These are phyloP conservation scores for Ectemnius cavifrons DNA, from an alignment of 2,888 invertebrate species.

Conservation along the genomic window DNA sequence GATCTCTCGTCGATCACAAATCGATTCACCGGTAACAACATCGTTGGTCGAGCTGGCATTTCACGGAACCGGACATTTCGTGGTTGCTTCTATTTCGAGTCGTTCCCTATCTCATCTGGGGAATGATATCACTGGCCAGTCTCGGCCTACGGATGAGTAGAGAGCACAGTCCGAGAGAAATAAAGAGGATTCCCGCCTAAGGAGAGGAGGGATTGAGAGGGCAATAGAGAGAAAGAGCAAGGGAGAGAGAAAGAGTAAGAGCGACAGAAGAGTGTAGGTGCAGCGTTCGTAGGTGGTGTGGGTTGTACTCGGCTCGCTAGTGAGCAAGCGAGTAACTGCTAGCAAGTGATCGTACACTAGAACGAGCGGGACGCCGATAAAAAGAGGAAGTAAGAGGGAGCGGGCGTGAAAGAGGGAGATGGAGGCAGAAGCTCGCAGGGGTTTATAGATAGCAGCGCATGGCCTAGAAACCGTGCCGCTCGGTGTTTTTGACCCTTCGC, in stretches of 20 bases:
- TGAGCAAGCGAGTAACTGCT: too few relatives aligned
- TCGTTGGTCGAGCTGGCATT: constrained; percentile 21
- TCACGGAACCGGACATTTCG: constrained; percentile 61
- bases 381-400: constrained; percentile 28
- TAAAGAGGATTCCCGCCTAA: neutral
- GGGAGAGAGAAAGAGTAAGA: constrained; percentile 24
- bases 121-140: constrained; percentile 27
- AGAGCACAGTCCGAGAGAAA: constrained; percentile 31
- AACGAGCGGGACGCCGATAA: constrained; percentile 17
- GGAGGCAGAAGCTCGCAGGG: constrained; percentile 69
- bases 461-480: constrained; percentile 78
- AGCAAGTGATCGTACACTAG: neutral
- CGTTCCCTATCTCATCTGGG: constrained; percentile 30
- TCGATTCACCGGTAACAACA: neutral
- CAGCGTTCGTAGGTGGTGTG: constrained; percentile 54
- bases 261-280: constrained; percentile 46
- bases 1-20: neutral
- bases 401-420: constrained; percentile 39
- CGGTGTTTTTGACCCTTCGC: constrained; percentile 78
- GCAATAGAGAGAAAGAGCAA: constrained; percentile 16
- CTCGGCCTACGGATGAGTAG: constrained; percentile 31
- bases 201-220: neutral
- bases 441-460: constrained; percentile 78
- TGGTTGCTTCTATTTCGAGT: constrained; percentile 58
- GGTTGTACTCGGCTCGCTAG: constrained; percentile 33